phyloP scores from a whole-genome alignment of 2,113 vertebrate species.

The Excalfactoria chinensis region DNA sequence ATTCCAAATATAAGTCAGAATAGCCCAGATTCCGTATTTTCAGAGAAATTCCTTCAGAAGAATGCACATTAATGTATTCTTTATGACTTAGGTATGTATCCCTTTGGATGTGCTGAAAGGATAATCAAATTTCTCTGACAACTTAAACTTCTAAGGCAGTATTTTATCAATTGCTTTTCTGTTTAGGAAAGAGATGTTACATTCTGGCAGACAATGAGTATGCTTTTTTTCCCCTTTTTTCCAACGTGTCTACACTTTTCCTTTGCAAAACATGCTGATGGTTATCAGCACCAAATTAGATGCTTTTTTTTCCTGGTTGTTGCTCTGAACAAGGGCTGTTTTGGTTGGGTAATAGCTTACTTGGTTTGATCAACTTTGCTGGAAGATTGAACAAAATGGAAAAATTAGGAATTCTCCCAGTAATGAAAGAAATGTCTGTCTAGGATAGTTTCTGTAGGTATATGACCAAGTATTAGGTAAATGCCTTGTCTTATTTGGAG shows the following conservation, averaged over 20 bases:
- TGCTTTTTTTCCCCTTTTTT: neutral
- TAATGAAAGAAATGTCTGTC: neutral
- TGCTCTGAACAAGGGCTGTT: conserved; percentile 21
- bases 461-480: neutral
- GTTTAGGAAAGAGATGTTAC: neutral
- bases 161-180: neutral
- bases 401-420: neutral
- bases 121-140: neutral
- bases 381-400: neutral
- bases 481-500: neutral
- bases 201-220: neutral
- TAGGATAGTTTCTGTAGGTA: neutral
- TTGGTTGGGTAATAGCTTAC: neutral
- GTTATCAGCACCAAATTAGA: neutral
- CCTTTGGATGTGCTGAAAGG: neutral
- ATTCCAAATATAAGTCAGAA: neutral
- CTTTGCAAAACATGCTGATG: neutral
- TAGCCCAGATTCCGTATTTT: neutral
- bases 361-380: neutral
- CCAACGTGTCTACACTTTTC: accelerated
- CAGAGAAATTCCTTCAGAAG: neutral
- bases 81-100: neutral
- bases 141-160: neutral
- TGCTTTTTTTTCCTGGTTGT: accelerated
- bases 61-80: neutral